Base-by-base conservation (phyloP, 2,113 vertebrate genomes). In the Irena cyanogastra region DNA sequence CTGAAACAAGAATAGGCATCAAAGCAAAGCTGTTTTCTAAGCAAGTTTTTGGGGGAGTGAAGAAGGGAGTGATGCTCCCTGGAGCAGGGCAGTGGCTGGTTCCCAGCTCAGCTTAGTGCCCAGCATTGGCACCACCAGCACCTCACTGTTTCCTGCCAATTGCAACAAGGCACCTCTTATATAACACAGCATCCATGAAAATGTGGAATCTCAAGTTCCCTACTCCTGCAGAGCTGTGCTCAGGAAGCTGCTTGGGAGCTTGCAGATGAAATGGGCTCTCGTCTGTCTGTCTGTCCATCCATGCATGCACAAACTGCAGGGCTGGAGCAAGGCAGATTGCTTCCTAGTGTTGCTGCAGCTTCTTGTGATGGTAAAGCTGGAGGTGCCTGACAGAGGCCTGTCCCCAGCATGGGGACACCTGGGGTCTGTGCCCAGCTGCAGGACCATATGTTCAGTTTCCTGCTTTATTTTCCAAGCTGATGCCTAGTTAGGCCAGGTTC, bases 1-100 rank as follows among this genome's bases (percentile, higher is more conserved):
- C 39, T 19, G 35, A 93, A 81, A 71, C 49, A 3, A 0, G 1
- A 6, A 5, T 0, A 0, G 64, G 17, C 45, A 33, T 84, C 74
- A 54, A 23, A 94, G 35, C 49, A 53, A 72, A 66, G 65, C 47
- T 84, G 57, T 64, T 78, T 66, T 68, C 69, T 41, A n/a, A 63
- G 52, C 1, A 2, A 30, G n/a, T 42, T 30, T 79, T 71, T 27
- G 14, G 11, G 16, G 15, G 7, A 24, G 23, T 56, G 49, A 7
- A 42, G 49, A 50, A 85, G n/a, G 23, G 35, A 64, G 53, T 3
- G 63, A 49, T 72, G 76, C 53, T 82, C 35, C 47, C 65, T 59
- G 57, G 57, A 54, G 57, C 27, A 37, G 3, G 63, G 72, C 1
- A 1, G 7, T 39, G 71, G 11, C 50, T 59, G 57, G 16, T 60